These are phyloP conservation scores for Hozukius guyotensis DNA, from an alignment of 2,797 vertebrate genomes.

Conservation along the genomic window DNA sequence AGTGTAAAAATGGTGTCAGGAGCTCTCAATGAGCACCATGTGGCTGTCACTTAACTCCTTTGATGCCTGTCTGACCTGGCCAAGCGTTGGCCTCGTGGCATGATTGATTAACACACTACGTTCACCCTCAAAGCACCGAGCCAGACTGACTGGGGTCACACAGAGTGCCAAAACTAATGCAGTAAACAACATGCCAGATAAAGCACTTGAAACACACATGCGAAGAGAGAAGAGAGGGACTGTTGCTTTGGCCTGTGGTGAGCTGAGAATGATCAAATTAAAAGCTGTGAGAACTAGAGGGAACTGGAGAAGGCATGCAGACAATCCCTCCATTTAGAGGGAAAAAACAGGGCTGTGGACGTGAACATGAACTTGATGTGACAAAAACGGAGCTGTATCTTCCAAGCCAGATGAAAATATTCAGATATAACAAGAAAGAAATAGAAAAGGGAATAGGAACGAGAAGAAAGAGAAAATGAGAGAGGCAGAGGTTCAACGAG, in stretches of 20 bases:
- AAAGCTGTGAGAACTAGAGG: conserved; percentile 47
- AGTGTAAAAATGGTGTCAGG: conserved; percentile 3
- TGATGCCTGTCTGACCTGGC: conserved; percentile 42
- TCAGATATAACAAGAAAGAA: not conserved
- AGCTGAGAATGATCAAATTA: conserved; percentile 47
- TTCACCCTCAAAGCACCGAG: conserved; percentile 59
- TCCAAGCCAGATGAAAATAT: conserved; percentile 6
- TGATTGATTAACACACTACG: conserved; percentile 61
- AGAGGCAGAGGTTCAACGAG: conserved; percentile 14
- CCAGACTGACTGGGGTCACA: conserved; percentile 45
- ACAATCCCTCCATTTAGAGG: conserved; percentile 1
- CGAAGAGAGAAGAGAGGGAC: conserved; percentile 26
- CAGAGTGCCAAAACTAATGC: conserved; percentile 49
- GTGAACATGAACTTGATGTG: conserved; percentile 6
- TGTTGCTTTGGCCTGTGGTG: conserved; percentile 26
- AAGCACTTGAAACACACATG: conserved; percentile 23
- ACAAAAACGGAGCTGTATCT: not conserved
- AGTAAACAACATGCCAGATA: conserved; percentile 50
- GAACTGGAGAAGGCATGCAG: conserved; percentile 14
- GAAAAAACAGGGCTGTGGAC: not conserved
- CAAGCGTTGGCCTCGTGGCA: conserved; percentile 14
- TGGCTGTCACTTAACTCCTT: conserved; percentile 43
- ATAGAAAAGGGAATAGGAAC: not conserved
- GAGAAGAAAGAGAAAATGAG: conserved; percentile 14
- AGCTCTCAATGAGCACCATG: conserved; percentile 37